These are phyloP conservation scores for Australoheros facetus DNA, from an alignment of 2,797 vertebrate species.

Conservation along the genomic window DNA sequence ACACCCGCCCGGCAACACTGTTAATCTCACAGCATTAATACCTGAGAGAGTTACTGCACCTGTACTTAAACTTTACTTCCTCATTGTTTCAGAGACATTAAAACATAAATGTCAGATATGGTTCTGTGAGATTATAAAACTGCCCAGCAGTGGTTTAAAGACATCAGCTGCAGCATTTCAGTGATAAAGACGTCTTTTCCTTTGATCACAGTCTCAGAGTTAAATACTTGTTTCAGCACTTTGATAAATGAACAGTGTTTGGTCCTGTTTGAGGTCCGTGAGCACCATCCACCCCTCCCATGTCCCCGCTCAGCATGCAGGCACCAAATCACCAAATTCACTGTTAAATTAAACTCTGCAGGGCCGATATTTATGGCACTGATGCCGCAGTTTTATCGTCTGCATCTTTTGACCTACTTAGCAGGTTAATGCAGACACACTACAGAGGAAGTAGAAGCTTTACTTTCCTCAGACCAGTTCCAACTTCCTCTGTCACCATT, in stretches of 20 bases:
- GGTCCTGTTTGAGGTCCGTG: too few relatives aligned
- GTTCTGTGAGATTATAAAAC: background rate
- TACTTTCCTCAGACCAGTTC: conserved; percentile 22
- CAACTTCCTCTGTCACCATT: conserved; percentile 67
- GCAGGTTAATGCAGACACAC: background rate
- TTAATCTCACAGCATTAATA: background rate
- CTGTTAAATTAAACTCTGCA: background rate
- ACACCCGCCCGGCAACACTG: background rate
- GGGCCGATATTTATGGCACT: background rate
- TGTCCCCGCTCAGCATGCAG: too few relatives aligned
- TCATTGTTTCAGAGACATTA: too few relatives aligned
- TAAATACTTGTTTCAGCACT: background rate
- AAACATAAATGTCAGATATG: too few relatives aligned
- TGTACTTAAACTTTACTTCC: background rate
- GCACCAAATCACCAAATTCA: background rate
- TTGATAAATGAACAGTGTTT: background rate
- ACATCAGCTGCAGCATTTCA: background rate
- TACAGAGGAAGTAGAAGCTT: conserved; percentile 10
- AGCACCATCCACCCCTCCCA: too few relatives aligned
- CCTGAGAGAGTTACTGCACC: background rate
- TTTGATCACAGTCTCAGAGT: too few relatives aligned
- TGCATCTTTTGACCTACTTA: conserved; percentile 49
- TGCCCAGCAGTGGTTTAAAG: background rate
- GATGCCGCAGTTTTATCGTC: background rate
- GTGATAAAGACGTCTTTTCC: too few relatives aligned